Conservation (phyloP, 2,113 vertebrate genomes). For the Aphelocoma coerulescens region DNA sequence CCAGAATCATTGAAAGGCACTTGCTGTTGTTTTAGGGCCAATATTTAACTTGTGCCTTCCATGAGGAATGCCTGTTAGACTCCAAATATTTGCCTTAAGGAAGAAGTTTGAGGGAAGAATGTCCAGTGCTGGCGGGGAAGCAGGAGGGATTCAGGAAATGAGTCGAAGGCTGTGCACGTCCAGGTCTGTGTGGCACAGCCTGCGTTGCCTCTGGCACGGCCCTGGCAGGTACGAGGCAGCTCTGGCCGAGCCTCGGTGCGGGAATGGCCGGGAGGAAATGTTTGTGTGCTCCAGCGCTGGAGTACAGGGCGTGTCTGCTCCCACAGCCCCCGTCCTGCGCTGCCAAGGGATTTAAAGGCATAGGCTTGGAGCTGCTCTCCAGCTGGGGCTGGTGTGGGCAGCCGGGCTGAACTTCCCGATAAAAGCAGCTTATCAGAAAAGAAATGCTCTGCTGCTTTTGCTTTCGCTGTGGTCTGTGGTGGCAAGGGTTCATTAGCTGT, state of each 20-base stretch:
- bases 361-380: background rate
- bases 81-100: constrained; percentile 23
- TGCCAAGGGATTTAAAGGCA: constrained; percentile 35
- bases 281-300: background rate
- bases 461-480: background rate
- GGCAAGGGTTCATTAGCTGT: background rate
- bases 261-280: constrained; percentile 33
- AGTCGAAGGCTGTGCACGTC: background rate
- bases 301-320: constrained; percentile 24
- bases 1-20: constrained; percentile 20
- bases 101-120: background rate
- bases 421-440: background rate
- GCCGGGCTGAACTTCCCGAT: background rate
- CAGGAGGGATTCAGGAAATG: background rate
- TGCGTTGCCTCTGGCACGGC: background rate
- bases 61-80: background rate
- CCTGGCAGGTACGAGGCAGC: background rate
- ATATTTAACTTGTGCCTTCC: constrained; percentile 51
- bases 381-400: background rate
- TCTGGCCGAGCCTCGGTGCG: background rate
- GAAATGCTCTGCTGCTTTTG: background rate
- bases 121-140: background rate
- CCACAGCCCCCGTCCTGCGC: background rate
- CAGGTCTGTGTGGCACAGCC: background rate
- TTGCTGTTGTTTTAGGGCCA: constrained; percentile 42